Conservation (phyloP, 1,140 invertebrate species). For the Eulimnadia texana region DNA sequence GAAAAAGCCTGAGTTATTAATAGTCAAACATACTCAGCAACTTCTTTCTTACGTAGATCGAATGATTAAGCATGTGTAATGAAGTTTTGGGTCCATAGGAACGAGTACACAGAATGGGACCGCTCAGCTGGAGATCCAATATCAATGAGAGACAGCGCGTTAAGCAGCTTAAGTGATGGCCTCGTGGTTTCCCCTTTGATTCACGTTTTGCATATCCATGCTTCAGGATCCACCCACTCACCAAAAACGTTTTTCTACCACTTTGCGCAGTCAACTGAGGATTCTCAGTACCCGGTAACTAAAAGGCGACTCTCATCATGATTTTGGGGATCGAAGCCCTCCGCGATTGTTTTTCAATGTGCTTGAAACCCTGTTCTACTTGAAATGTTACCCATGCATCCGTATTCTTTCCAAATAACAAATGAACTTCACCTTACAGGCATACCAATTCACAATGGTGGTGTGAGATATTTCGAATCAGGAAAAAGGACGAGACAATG, state of each 20-base stretch:
- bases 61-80: no score
- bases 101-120: conserved; percentile 89
- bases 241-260: conserved; percentile 65
- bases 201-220: conserved; percentile 62
- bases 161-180: conserved; percentile 65
- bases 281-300: conserved; percentile 13
- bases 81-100: conserved; percentile 40
- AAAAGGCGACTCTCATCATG: not conserved
- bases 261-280: conserved; percentile 38
- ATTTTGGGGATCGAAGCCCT: not conserved
- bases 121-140: conserved; percentile 50
- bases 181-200: conserved; percentile 69
- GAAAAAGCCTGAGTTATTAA: not conserved
- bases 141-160: conserved; percentile 52
- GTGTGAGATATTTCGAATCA: no score
- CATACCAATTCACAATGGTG: no score
- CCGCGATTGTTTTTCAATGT: conserved; percentile 13
- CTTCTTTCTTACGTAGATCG: no score
- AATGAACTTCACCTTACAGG: no score
- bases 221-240: conserved; percentile 40
- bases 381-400: no score
- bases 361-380: no score
- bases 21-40: no score
- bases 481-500: no score
- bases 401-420: no score